phyloP scores from a whole-genome alignment of 2,888 invertebrate species.

The Taphrorychus bicolor region DNA sequence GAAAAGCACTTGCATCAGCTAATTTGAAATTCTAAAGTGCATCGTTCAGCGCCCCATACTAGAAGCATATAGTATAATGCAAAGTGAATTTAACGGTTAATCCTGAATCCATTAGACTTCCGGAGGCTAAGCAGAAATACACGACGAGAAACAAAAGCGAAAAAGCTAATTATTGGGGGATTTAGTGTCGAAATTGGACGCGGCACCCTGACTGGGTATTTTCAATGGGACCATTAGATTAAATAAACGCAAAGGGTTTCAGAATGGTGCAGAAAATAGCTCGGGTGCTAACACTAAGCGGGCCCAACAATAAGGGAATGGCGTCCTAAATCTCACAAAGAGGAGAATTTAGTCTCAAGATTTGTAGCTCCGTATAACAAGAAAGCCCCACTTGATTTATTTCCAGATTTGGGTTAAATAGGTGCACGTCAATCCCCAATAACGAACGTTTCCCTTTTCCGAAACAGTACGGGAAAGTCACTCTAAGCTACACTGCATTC shows the following conservation, averaged over 20 bases:
- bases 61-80: neutral
- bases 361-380: slow-evolving; percentile 11
- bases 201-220: neutral
- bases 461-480: neutral
- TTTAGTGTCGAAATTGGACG: neutral
- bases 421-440: neutral
- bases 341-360: slow-evolving; percentile 9
- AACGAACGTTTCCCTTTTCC: neutral
- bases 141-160: neutral
- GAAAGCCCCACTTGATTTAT: slow-evolving; percentile 22
- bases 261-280: neutral
- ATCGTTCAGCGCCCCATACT: neutral
- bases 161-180: neutral
- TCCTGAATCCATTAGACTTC: neutral
- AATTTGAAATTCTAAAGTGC: neutral
- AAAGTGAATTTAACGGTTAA: neutral
- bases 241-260: neutral
- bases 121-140: no score
- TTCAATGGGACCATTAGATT: neutral
- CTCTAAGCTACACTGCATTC: neutral
- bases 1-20: neutral
- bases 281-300: neutral
- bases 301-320: neutral
- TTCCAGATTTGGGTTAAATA: neutral
- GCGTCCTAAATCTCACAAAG: slow-evolving; percentile 10